These are phyloP conservation scores for Argyra leucocephala DNA, from an alignment of 2,888 invertebrate species.

Conservation along the genomic window DNA sequence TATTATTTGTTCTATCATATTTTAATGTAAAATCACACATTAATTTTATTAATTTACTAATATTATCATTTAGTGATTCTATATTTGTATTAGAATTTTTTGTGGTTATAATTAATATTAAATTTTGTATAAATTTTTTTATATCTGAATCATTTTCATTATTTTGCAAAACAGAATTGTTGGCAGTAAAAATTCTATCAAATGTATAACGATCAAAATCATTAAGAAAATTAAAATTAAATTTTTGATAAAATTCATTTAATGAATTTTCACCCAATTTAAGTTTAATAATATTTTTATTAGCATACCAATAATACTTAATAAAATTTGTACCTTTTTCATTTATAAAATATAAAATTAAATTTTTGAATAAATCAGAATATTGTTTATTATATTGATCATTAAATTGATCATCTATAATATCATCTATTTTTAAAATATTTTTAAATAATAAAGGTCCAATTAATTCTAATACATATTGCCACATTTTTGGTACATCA, in stretches of 20 bases:
- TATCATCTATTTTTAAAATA: conserved; percentile 14
- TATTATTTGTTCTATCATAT: conserved; percentile 13
- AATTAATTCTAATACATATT: conserved; percentile 61
- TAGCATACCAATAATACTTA: conserved; percentile 33
- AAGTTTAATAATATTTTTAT: conserved; percentile 16
- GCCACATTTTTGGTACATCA: conserved; percentile 72
- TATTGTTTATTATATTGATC: background rate
- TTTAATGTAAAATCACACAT: conserved; percentile 45
- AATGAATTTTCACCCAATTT: background rate
- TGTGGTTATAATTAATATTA: background rate
- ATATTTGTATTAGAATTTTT: background rate
- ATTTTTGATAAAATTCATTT: background rate
- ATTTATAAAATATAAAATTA: conserved; percentile 17
- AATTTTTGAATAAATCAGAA: conserved; percentile 14
- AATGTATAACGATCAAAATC: conserved; percentile 4
- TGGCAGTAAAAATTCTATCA: background rate
- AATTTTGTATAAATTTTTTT: conserved; percentile 36
- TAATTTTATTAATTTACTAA: conserved; percentile 47
- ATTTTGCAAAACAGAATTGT: background rate
- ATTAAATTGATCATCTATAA: background rate
- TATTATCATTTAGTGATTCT: background rate
- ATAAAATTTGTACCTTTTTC: conserved; percentile 15
- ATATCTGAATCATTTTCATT: background rate
- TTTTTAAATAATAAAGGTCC: conserved; percentile 28
- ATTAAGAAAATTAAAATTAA: background rate